Evolutionary conservation across 2,113 vertebrate species (phyloP).

Genomic region (Microcebus griseorufus): DNA sequence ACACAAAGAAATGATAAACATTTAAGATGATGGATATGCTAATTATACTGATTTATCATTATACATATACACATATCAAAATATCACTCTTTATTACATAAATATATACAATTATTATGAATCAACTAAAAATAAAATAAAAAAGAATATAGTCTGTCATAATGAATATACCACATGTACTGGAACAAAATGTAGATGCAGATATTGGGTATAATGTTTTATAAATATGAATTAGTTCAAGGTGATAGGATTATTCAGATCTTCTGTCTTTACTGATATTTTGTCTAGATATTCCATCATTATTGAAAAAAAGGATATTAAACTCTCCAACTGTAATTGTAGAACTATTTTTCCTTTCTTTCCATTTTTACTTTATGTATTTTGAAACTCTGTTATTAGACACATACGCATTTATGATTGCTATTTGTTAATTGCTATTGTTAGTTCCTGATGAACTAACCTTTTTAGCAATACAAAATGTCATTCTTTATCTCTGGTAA

Average conservation of each 20-base stretch:
- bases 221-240: not conserved
- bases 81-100: too few species aligned
- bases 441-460: not conserved
- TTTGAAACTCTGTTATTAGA: not conserved
- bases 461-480: not conserved
- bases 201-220: not conserved
- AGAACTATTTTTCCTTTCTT: not conserved
- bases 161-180: too few species aligned
- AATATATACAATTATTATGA: too few species aligned
- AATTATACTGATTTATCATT: too few species aligned
- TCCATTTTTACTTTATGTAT: not conserved
- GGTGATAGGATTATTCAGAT: not conserved
- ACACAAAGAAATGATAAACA: too few species aligned
- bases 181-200: not conserved
- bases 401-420: not conserved
- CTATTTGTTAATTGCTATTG: not conserved
- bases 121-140: too few species aligned
- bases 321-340: not conserved
- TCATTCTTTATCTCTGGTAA: not conserved
- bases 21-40: too few species aligned
- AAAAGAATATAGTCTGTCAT: too few species aligned
- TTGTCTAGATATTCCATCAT: not conserved
- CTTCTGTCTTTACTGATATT: not conserved
- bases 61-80: too few species aligned
- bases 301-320: not conserved